Evolutionary conservation across 2,797 vertebrate genomes (phyloP).

Genomic region (Monodelphis domestica): DNA sequence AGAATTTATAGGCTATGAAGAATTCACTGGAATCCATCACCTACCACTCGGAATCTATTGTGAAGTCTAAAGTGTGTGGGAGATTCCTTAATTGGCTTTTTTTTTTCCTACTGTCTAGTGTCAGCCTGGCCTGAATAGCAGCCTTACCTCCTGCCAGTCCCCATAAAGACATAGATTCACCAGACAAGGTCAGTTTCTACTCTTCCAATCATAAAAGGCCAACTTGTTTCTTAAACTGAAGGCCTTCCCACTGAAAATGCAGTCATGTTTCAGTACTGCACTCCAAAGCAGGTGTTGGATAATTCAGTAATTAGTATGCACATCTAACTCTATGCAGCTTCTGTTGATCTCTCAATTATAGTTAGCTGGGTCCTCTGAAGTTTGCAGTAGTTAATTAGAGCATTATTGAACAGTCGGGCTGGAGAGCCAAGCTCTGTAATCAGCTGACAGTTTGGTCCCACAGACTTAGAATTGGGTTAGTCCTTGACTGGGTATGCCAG

Average conservation of each 20-base stretch:
- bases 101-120: slow-evolving; percentile 56
- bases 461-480: background rate
- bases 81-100: slow-evolving; percentile 65
- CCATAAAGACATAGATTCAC: slow-evolving; percentile 43
- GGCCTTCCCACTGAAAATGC: slow-evolving; percentile 65
- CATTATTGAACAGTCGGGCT: slow-evolving; percentile 81
- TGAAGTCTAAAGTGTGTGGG: slow-evolving; percentile 36
- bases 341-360: slow-evolving; percentile 88
- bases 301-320: slow-evolving; percentile 88
- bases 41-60: slow-evolving; percentile 33
- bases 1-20: background rate
- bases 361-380: slow-evolving; percentile 86
- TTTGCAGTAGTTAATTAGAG: slow-evolving; percentile 87
- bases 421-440: slow-evolving; percentile 51
- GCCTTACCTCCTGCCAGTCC: slow-evolving; percentile 38
- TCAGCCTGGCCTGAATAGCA: slow-evolving; percentile 59
- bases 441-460: slow-evolving; percentile 19
- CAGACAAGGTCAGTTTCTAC: slow-evolving; percentile 41
- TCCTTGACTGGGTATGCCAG: background rate
- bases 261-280: slow-evolving; percentile 68
- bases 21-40: background rate
- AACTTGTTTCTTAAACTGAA: slow-evolving; percentile 53
- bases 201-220: slow-evolving; percentile 31
- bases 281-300: slow-evolving; percentile 85
- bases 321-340: slow-evolving; percentile 83